A percentile compares a stretch with the other conserved stretches of the same genome.
These are phyloP conservation scores for Abramis brama DNA, from an alignment of 2,113 vertebrate genomes.

Conservation along the genomic window DNA sequence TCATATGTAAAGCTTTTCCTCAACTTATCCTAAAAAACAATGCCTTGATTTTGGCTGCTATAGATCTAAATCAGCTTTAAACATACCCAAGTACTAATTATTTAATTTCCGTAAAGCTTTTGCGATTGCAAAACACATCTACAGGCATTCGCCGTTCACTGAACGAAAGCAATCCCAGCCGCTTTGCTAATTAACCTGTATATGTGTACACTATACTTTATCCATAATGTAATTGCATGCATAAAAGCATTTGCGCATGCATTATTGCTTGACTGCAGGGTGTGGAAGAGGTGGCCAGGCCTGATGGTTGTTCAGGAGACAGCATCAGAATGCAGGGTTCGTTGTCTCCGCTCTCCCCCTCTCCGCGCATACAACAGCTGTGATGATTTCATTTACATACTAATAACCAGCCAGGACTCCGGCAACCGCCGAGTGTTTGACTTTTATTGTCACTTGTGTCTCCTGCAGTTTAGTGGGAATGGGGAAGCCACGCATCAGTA, in stretches of 20 bases:
- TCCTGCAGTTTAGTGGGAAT: slow-evolving; percentile 88
- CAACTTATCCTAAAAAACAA: neutral
- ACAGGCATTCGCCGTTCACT: neutral
- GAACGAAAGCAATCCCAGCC: slow-evolving; percentile 1
- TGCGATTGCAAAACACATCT: neutral
- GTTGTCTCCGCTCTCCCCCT: slow-evolving; percentile 70
- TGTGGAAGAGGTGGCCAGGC: slow-evolving; percentile 51
- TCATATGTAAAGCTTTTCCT: neutral
- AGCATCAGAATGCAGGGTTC: slow-evolving; percentile 53
- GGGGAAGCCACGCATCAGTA: slow-evolving; percentile 80
- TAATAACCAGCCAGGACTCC: slow-evolving; percentile 91
- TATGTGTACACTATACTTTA: slow-evolving; percentile 13
- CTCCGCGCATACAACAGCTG: slow-evolving; percentile 89
- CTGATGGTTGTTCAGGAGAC: slow-evolving; percentile 52
- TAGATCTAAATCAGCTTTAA: neutral
- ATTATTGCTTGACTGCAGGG: slow-evolving; percentile 40
- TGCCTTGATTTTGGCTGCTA: neutral
- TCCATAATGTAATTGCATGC: slow-evolving; percentile 32
- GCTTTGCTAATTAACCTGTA: slow-evolving; percentile 18
- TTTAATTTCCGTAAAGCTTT: neutral
- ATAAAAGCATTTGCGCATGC: neutral
- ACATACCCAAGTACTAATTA: neutral
- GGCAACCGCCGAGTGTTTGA: slow-evolving; percentile 87
- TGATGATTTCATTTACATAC: slow-evolving; percentile 95
- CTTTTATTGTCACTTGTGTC: slow-evolving; percentile 83